Evolutionary conservation across 1,140 invertebrate species (phyloP).

Genomic region (Tetragonula clypearis): DNA sequence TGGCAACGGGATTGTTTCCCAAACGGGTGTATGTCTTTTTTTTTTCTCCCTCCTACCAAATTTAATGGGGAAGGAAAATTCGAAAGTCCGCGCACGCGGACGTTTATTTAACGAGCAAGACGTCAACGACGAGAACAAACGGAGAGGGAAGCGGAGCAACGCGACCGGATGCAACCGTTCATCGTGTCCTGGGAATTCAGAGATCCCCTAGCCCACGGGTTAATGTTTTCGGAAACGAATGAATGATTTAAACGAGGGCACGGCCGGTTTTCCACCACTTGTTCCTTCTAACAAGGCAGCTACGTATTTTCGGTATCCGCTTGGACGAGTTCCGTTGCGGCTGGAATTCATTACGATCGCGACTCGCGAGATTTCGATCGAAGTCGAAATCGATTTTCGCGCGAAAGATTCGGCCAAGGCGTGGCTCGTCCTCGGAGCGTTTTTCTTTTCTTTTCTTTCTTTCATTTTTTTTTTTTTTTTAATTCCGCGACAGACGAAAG

Average conservation of each 20-base stretch:
- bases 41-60: neutral
- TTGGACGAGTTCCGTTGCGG: neutral
- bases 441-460: neutral
- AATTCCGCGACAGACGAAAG: constrained; percentile 34
- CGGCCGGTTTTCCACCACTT: neutral
- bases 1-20: neutral
- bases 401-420: neutral
- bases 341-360: constrained; percentile 23
- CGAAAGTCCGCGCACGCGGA: too few species aligned
- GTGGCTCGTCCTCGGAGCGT: constrained; percentile 1
- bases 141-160: neutral
- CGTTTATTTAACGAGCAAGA: neutral
- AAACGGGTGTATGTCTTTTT: neutral
- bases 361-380: constrained; percentile 46
- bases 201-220: neutral
- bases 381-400: constrained; percentile 34
- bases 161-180: neutral
- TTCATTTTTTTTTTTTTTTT: constrained; percentile 10
- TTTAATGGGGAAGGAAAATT: neutral
- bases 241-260: constrained; percentile 11
- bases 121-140: neutral
- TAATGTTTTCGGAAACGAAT: neutral
- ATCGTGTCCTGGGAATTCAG: neutral
- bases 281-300: neutral
- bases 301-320: neutral